phyloP scores from a whole-genome alignment of 53 echinoderm and acorn worm genomes.

The Paelopatides confundens region DNA sequence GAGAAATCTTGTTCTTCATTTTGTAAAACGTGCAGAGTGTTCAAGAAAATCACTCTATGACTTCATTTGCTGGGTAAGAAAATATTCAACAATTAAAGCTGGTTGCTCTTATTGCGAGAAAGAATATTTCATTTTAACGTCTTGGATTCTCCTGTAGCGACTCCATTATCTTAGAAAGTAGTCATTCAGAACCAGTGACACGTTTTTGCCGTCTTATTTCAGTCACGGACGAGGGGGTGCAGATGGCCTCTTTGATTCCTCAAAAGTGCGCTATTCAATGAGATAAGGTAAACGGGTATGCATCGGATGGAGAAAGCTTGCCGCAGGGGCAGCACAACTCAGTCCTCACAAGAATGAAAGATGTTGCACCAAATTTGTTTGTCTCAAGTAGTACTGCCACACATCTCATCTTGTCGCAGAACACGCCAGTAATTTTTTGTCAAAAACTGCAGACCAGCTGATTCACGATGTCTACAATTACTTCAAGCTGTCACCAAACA shows the following conservation, averaged over 20 bases:
- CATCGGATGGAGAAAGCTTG: constrained; percentile 34
- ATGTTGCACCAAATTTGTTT: constrained; percentile 26
- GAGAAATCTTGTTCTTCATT: constrained; percentile 24
- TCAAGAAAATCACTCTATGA: not conserved
- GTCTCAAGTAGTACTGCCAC: constrained; percentile 44
- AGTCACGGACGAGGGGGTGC: constrained; percentile 22
- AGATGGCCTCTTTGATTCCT: not conserved
- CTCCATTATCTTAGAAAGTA: constrained; percentile 15
- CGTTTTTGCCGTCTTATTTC: not conserved
- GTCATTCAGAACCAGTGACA: constrained; percentile 6
- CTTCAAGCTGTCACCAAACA: not conserved
- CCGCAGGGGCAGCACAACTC: constrained; percentile 40
- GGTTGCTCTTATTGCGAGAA: constrained; percentile 30
- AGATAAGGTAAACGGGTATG: constrained; percentile 22
- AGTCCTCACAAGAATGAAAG: constrained; percentile 17
- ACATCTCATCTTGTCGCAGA: constrained; percentile 41
- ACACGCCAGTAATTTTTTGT: not conserved
- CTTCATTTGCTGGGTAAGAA: not conserved
- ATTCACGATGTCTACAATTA: constrained; percentile 46
- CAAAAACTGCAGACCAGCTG: constrained; percentile 32
- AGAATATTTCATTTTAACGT: constrained; percentile 9
- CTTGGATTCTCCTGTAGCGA: constrained; percentile 5
- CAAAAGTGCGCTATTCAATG: not conserved
- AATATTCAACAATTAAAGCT: not conserved
- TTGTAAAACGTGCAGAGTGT: not conserved